Conservation (phyloP, 2,113 vertebrate genomes). For the Mobula hypostoma region DNA sequence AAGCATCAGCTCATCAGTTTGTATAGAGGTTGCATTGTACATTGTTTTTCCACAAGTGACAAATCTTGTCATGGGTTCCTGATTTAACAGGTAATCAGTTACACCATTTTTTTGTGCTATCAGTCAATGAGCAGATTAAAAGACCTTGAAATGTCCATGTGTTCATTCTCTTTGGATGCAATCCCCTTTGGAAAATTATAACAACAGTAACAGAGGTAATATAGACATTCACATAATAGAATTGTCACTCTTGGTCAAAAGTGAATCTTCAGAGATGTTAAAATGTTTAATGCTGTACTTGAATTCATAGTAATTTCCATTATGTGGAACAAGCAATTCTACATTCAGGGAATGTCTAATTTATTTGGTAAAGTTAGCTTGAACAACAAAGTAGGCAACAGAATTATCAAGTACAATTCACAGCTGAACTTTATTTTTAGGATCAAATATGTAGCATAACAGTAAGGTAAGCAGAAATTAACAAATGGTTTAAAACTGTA, state of each 20-base stretch:
- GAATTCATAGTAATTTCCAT: neutral
- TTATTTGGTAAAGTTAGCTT: neutral
- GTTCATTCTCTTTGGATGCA: neutral
- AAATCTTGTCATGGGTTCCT: neutral
- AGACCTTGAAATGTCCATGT: neutral
- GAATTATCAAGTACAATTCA: neutral
- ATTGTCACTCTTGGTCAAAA: neutral
- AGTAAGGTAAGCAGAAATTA: slow-evolving; percentile 1
- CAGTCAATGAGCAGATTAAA: neutral
- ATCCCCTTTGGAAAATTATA: neutral
- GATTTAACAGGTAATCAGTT: neutral
- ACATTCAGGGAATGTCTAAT: neutral
- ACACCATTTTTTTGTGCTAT: neutral
- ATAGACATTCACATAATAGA: neutral
- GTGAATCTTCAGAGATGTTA: neutral
- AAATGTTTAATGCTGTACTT: neutral
- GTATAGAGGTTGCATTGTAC: neutral
- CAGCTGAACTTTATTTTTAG: slow-evolving; percentile 27
- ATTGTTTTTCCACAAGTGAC: neutral
- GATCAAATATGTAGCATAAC: neutral
- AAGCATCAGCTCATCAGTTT: neutral
- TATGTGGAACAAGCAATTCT: neutral
- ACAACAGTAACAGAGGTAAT: neutral
- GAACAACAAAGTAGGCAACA: neutral
- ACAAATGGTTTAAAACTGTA: slow-evolving; percentile 26